Evolutionary conservation across 2,888 invertebrate species (phyloP), one percentile per base, ranked within the genome.

Genomic region (Perdita meconis): DNA sequence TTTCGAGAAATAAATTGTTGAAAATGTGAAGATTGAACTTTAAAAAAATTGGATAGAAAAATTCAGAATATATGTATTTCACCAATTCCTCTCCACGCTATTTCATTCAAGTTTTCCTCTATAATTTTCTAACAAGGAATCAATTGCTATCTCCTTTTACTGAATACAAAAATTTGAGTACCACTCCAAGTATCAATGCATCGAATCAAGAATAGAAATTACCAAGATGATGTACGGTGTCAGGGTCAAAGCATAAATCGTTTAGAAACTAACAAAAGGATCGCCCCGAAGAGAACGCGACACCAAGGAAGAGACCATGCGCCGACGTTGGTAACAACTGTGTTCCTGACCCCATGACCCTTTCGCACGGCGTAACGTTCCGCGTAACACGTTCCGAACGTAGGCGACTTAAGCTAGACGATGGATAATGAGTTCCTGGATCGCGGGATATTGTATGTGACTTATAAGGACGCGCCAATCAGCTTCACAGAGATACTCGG

Each of bases 391-490:
- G 69, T 81, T 70, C 51, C 67, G 81, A 68, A 72, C 72, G 71
- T 69, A 76, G 79, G 79, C 81, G 84, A 84, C 78, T 79, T 79
- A 60, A 81, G 77, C 68, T 66, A 68, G 81, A 66, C 51, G 73
- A 56, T 50, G 61, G 82, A 73, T 84, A 84, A 80, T 78, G 77
- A 84, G 85, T 82, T 80, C 82, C 77, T 77, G 71, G 71, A 72
- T 70, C 66, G 56, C 57, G 30, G 63, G 73, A 74, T 75, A 80
- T 82, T 71, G 77, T 78, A 77, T 74, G 56, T 73, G 80, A 80
- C 86, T 82, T 84, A 85, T 85, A 87, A 81, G 87, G 86, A 79
- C 73, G 69, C 72, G 59, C 77, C 79, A 78, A 84, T 84, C 83
- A 76, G 78, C 63, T 30, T 2, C 69, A 38, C 36, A 64, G 16